These are phyloP conservation scores for Lycopodina hypogea DNA, from an alignment of 37 sponge, comb jelly and placozoan genomes.

Conservation along the genomic window DNA sequence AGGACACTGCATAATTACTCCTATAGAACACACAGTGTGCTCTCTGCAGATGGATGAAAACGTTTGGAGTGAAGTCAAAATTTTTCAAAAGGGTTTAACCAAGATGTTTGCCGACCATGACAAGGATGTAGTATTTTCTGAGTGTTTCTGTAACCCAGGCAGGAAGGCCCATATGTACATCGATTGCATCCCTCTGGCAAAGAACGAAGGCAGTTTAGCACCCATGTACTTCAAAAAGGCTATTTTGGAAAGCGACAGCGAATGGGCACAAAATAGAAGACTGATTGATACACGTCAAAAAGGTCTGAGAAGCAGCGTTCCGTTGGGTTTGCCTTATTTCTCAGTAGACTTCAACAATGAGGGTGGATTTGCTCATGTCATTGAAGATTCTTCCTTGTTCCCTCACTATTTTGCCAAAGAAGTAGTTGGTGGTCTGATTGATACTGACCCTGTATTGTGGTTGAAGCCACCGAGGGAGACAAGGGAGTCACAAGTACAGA, in stretches of 20 bases:
- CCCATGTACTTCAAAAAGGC: conserved; percentile 98
- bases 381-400: conserved; percentile 81
- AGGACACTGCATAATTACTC: conserved; percentile 77
- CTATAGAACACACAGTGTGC: conserved; percentile 64
- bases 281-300: conserved; percentile 82
- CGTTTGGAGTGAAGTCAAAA: conserved; percentile 74
- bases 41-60: conserved; percentile 81
- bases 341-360: conserved; percentile 85
- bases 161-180: conserved; percentile 75
- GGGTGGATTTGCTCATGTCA: conserved; percentile 91
- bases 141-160: conserved; percentile 37
- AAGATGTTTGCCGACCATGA: conserved; percentile 71
- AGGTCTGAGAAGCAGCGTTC: conserved; percentile 68
- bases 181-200: conserved; percentile 89
- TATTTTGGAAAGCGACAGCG: conserved; percentile 86
- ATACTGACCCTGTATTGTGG: conserved; percentile 85
- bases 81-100: conserved; percentile 73
- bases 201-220: conserved; percentile 68
- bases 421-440: conserved; percentile 85
- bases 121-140: conserved; percentile 78
- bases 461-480: conserved; percentile 65
- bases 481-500: conserved; percentile 63
- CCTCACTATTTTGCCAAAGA: conserved; percentile 91
- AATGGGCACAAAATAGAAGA: conserved; percentile 93
- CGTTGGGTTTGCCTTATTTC: conserved; percentile 86